Evolutionary conservation across 2,797 vertebrate species (phyloP).

Genomic region (Acestrorhynchus altus): DNA sequence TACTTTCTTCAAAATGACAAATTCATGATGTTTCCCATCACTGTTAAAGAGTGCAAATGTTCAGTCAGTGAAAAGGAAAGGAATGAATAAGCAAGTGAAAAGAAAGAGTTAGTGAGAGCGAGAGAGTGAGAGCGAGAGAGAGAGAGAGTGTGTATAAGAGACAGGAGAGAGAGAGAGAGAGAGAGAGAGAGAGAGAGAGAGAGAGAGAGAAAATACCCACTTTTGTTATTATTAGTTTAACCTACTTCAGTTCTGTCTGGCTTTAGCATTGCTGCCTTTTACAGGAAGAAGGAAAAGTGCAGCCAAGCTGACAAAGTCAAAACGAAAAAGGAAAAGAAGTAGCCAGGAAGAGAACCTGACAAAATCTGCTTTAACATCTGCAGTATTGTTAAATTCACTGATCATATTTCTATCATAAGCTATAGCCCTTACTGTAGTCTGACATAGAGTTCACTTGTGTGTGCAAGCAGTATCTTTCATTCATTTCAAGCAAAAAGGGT

Average conservation of each 20-base stretch:
- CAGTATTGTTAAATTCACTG: background rate
- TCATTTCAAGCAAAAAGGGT: no score
- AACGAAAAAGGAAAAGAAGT: constrained; percentile 16
- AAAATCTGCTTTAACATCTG: background rate
- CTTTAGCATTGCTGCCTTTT: background rate
- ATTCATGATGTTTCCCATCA: background rate
- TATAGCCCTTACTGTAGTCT: background rate
- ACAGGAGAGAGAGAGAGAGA: background rate
- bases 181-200: background rate
- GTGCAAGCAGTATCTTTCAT: no score
- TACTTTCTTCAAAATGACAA: no score
- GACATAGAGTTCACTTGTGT: background rate
- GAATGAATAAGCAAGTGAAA: no score
- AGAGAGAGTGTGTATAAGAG: no score
- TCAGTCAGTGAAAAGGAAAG: background rate
- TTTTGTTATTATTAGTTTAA: constrained; percentile 11
- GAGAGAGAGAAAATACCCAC: background rate
- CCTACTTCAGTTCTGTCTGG: constrained; percentile 10
- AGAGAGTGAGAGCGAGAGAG: background rate
- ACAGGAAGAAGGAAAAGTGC: background rate
- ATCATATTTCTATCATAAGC: background rate
- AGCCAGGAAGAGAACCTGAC: constrained; percentile 21
- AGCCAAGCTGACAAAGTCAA: background rate
- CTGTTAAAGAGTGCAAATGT: background rate
- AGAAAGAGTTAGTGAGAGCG: background rate